phyloP scores from a whole-genome alignment of 2,888 invertebrate genomes.

The Tipula helvola region DNA sequence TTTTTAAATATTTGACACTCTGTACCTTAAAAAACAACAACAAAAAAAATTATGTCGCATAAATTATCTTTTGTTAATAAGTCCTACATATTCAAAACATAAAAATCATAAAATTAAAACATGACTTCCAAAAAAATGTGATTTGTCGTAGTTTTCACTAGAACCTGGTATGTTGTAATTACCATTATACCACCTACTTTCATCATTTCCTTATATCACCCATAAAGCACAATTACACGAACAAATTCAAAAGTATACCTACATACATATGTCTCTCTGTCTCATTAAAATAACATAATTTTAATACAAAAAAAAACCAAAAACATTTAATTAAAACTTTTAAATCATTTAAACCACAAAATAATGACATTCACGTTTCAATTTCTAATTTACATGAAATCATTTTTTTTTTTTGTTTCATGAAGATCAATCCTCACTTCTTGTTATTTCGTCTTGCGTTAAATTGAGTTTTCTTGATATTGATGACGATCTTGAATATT shows the following conservation, averaged over 20 bases:
- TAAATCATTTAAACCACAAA: not conserved
- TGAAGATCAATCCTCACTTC: not conserved
- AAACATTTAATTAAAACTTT: not conserved
- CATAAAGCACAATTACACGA: not conserved
- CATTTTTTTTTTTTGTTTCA: not conserved
- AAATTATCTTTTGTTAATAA: no score
- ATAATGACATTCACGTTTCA: not conserved
- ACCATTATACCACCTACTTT: not conserved
- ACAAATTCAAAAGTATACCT: no score
- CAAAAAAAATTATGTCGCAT: no score
- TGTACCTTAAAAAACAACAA: no score
- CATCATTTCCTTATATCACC: not conserved
- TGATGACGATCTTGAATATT: not conserved
- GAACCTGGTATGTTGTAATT: no score
- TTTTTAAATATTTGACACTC: no score
- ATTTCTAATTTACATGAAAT: not conserved
- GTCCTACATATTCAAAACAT: no score
- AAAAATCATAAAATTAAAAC: no score
- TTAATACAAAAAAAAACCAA: not conserved
- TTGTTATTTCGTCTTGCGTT: not conserved
- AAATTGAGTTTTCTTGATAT: not conserved
- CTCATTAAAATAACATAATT: not conserved
- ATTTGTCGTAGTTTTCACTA: no score
- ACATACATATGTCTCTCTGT: no score
- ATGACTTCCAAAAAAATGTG: no score